phyloP scores from a whole-genome alignment of 2,113 vertebrate species.

The Pelvicachromis taeniatus region DNA sequence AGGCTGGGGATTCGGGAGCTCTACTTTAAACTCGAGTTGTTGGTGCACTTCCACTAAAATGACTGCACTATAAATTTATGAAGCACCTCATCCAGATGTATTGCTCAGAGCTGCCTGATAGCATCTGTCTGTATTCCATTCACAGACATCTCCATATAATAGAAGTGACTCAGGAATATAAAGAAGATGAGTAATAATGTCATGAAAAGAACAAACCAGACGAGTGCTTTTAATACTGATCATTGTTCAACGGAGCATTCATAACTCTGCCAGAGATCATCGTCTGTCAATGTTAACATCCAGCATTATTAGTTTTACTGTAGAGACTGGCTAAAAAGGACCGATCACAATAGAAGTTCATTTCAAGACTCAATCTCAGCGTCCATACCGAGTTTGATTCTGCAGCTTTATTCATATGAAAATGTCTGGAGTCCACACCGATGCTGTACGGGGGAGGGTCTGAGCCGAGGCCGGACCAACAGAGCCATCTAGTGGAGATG shows the following conservation, averaged over 20 bases:
- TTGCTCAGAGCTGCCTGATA: neutral
- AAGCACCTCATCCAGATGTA: neutral
- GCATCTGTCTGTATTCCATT: neutral
- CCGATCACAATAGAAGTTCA: neutral
- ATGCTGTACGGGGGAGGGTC: neutral
- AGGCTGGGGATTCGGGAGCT: neutral
- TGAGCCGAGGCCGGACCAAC: constrained; percentile 6
- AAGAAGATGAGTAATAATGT: neutral
- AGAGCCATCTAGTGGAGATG: constrained; percentile 54
- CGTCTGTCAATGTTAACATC: neutral
- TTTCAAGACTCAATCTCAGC: neutral
- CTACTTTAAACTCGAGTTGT: neutral
- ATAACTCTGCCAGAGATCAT: neutral
- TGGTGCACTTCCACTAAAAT: neutral
- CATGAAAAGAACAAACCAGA: constrained; percentile 4
- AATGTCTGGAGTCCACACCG: neutral
- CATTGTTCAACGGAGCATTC: neutral
- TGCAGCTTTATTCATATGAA: neutral
- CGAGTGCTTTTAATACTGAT: neutral
- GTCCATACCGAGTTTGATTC: neutral
- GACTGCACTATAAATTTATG: neutral
- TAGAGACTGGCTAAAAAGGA: neutral
- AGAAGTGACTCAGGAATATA: neutral
- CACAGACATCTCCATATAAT: neutral
- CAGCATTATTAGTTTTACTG: neutral